These are phyloP conservation scores for Sarcophaga carnaria DNA, from an alignment of 2,888 invertebrate species.

Conservation along the genomic window DNA sequence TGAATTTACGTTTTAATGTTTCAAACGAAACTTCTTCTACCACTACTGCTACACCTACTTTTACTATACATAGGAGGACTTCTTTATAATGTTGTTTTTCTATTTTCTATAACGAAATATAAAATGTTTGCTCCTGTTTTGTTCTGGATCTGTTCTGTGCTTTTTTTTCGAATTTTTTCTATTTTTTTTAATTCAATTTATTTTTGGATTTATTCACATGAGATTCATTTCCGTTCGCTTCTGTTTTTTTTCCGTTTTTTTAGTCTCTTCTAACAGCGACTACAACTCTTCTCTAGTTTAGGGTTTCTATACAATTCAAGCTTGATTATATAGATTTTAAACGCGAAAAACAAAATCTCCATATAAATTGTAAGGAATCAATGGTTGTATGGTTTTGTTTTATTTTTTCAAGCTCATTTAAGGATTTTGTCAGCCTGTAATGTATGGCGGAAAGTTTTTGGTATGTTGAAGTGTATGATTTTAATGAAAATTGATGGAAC, in stretches of 20 bases:
- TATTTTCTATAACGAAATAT: constrained; percentile 8
- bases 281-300: constrained; percentile 34
- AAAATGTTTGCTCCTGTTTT: constrained; percentile 34
- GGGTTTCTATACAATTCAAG: constrained; percentile 52
- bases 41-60: too few species aligned
- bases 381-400: constrained; percentile 25
- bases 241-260: constrained; percentile 17
- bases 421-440: constrained; percentile 47
- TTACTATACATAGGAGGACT: constrained; percentile 21
- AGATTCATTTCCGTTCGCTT: constrained; percentile 75
- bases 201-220: constrained; percentile 82
- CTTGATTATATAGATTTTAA: constrained; percentile 48
- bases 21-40: constrained; percentile 29
- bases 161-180: constrained; percentile 24
- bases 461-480: constrained; percentile 67
- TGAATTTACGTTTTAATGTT: constrained; percentile 63
- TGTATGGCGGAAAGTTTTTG: constrained; percentile 40
- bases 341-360: constrained; percentile 54
- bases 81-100: constrained; percentile 31
- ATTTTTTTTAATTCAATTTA: constrained; percentile 81
- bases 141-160: constrained; percentile 36
- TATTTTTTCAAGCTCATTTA: constrained; percentile 12
- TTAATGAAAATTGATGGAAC: constrained; percentile 81
- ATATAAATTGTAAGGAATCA: constrained; percentile 64
- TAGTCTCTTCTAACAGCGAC: constrained; percentile 3